These are phyloP conservation scores for Rachycentron canadum DNA, from an alignment of 2,797 vertebrate genomes.

Conservation along the genomic window DNA sequence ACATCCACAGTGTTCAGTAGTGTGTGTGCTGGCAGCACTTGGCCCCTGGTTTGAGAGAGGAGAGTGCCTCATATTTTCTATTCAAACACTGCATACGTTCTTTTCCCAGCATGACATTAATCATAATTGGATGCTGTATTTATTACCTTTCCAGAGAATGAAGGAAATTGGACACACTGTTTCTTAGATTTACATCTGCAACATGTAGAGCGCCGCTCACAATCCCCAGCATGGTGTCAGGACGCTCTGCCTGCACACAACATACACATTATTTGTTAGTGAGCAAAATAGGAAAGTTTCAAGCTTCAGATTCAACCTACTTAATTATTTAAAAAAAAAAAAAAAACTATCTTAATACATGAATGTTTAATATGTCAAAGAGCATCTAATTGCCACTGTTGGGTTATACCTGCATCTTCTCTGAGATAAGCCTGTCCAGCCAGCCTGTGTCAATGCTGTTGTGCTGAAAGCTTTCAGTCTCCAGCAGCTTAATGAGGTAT, in stretches of 20 bases:
- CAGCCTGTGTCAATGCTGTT: constrained; percentile 98
- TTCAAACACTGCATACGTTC: background rate
- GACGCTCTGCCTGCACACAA: constrained; percentile 91
- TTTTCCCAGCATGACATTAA: background rate
- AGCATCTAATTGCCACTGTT: background rate
- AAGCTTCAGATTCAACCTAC: background rate
- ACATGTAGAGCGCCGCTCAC: constrained; percentile 97
- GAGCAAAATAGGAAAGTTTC: constrained; percentile 4
- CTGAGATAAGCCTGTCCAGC: constrained; percentile 96
- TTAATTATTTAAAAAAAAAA: background rate
- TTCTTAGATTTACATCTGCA: constrained; percentile 94
- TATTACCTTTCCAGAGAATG: constrained; percentile 96
- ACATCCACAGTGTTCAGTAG: constrained; percentile 96
- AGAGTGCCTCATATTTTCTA: background rate
- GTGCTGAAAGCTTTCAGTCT: constrained; percentile 97
- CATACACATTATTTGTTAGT: constrained; percentile 8
- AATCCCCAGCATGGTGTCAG: constrained; percentile 96
- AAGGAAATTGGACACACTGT: constrained; percentile 97
- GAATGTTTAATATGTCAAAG: background rate
- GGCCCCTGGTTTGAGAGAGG: constrained; percentile 85
- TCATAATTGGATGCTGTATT: background rate
- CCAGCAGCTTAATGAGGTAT: constrained; percentile 96
- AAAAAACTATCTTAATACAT: background rate
- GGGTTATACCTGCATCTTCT: constrained; percentile 95
- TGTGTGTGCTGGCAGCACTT: constrained; percentile 95